Evolutionary conservation across 37 sponge, comb jelly and placozoan species (phyloP).

Genomic region (Aplysina aerophoba): DNA sequence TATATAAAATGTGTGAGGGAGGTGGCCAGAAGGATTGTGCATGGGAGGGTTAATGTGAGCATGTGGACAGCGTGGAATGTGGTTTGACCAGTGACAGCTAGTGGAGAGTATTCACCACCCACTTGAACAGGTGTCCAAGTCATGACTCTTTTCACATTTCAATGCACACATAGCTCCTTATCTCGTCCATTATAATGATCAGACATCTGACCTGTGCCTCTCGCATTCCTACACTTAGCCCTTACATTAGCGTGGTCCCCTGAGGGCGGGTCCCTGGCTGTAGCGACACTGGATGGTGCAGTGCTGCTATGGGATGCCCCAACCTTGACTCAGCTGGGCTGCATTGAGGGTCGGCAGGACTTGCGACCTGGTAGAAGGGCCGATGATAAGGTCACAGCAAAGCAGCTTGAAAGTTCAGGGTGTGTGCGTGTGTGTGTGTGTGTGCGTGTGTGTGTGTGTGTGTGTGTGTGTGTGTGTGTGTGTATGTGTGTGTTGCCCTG

Average conservation of each 20-base stretch:
- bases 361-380: slow-evolving; percentile 82
- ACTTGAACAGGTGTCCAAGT: too few relatives aligned
- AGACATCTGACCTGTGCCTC: too few relatives aligned
- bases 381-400: slow-evolving; percentile 82
- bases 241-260: slow-evolving; percentile 67
- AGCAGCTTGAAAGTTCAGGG: slow-evolving; percentile 61
- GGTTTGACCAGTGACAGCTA: too few relatives aligned
- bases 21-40: too few relatives aligned
- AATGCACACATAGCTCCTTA: not conserved
- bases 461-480: slow-evolving; percentile 27
- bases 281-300: slow-evolving; percentile 86
- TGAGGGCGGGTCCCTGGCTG: slow-evolving; percentile 86
- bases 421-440: slow-evolving; percentile 40
- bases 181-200: not conserved
- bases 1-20: too few relatives aligned
- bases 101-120: too few relatives aligned
- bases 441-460: slow-evolving; percentile 22
- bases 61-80: too few relatives aligned
- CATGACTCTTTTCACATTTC: too few relatives aligned
- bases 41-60: too few relatives aligned
- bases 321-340: slow-evolving; percentile 66
- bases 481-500: not conserved
- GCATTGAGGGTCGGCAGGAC: slow-evolving; percentile 86
- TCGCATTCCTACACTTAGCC: too few relatives aligned
- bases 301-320: slow-evolving; percentile 82